These are phyloP conservation scores for Thamnophis sirtalis DNA, from an alignment of 2,113 vertebrate species.

Conservation along the genomic window DNA sequence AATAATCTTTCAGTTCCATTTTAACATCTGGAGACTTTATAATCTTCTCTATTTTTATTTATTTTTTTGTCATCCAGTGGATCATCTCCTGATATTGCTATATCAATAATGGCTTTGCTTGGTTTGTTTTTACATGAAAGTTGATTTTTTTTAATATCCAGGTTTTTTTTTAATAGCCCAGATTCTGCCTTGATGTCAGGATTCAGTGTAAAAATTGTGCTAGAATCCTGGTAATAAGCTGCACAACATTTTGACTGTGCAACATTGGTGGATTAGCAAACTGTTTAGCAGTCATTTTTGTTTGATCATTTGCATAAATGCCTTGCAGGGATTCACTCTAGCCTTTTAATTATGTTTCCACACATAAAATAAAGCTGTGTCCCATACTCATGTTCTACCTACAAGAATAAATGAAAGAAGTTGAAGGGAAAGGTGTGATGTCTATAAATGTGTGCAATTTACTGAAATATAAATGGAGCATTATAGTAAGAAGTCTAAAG, in stretches of 20 bases:
- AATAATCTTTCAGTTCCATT: background rate
- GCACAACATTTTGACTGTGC: background rate
- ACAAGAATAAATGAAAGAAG: constrained; percentile 43
- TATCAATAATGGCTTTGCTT: background rate
- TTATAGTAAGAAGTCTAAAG: constrained; percentile 43
- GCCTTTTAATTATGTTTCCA: constrained; percentile 44
- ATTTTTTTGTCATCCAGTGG: background rate
- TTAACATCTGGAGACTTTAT: background rate
- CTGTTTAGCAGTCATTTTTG: background rate
- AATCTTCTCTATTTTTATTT: background rate
- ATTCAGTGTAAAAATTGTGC: background rate
- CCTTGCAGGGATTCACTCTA: constrained; percentile 2
- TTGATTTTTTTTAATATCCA: background rate
- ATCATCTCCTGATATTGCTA: background rate
- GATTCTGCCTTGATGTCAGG: background rate
- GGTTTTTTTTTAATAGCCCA: background rate
- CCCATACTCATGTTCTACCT: constrained; percentile 34
- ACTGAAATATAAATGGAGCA: background rate
- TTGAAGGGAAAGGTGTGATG: constrained; percentile 59
- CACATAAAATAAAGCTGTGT: constrained; percentile 18
- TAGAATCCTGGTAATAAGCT: background rate
- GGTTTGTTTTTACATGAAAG: background rate
- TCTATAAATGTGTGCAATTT: constrained; percentile 45
- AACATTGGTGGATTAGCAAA: background rate
- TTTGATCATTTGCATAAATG: constrained; percentile 2